Conservation (phyloP, 2,888 invertebrate species). For the Cantharis nigra region DNA sequence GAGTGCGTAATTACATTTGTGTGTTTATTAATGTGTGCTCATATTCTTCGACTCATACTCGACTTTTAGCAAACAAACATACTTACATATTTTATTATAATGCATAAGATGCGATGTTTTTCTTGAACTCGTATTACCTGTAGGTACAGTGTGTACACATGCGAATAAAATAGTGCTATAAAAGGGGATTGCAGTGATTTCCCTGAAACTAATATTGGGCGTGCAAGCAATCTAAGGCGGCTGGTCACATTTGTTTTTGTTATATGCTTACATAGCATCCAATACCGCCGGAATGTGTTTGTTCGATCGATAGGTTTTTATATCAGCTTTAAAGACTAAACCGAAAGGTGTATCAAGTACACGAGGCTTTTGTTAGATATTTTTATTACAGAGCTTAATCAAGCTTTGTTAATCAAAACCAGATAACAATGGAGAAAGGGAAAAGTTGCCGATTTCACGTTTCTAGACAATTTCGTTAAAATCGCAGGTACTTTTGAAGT, state of each 20-base stretch:
- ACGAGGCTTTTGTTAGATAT: neutral
- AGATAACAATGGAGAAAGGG: neutral
- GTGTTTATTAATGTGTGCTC: neutral
- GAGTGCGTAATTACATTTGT: neutral
- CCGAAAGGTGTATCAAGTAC: slow-evolving; percentile 20
- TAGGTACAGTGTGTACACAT: slow-evolving; percentile 23
- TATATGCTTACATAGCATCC: slow-evolving; percentile 52
- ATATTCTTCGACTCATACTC: neutral
- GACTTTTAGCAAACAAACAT: neutral
- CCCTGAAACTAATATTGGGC: slow-evolving; percentile 46
- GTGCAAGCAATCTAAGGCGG: slow-evolving; percentile 49
- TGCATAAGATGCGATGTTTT: slow-evolving; percentile 8
- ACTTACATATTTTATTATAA: neutral
- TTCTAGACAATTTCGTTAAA: neutral
- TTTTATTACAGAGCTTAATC: neutral
- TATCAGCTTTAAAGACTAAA: slow-evolving; percentile 23
- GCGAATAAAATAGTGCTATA: slow-evolving; percentile 32
- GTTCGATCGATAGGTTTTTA: slow-evolving; percentile 45
- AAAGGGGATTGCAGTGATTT: slow-evolving; percentile 35
- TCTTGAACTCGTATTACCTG: slow-evolving; percentile 22
- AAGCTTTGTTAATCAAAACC: neutral
- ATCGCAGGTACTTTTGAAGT: neutral
- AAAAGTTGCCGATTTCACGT: neutral
- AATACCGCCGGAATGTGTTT: slow-evolving; percentile 49
- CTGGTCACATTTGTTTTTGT: slow-evolving; percentile 52